Percentiles rank a stretch among this genome's conserved stretches.
Conservation (phyloP, 2,113 vertebrate genomes). For the Hiodon alosoides region DNA sequence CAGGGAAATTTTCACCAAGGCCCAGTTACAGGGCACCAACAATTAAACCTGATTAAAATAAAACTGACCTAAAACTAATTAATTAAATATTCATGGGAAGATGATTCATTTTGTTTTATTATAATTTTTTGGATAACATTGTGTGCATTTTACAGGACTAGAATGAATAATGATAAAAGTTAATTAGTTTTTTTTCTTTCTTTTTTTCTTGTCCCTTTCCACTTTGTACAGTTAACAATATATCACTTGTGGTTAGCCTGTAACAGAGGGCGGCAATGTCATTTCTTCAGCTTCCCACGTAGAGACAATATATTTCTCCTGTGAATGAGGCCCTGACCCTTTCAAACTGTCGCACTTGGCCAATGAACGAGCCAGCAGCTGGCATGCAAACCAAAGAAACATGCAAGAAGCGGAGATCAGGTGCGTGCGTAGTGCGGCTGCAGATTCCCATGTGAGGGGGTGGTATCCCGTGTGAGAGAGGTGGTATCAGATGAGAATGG, state of each 20-base stretch:
- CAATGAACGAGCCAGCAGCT: not conserved
- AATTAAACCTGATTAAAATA: not conserved
- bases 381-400: not conserved
- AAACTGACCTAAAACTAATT: not conserved
- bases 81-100: constrained; percentile 3
- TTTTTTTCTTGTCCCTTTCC: too few relatives aligned
- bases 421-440: too few relatives aligned
- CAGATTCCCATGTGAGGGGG: too few relatives aligned
- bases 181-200: too few relatives aligned
- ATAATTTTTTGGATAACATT: constrained; percentile 9
- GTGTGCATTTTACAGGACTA: not conserved
- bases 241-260: too few relatives aligned
- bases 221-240: too few relatives aligned
- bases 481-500: too few relatives aligned
- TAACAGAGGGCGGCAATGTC: too few relatives aligned
- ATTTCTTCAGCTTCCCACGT: too few relatives aligned
- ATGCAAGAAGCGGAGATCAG: not conserved
- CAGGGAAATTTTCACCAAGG: not conserved
- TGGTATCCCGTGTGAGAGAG: too few relatives aligned
- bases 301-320: too few relatives aligned
- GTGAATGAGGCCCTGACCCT: not conserved
- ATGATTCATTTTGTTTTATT: constrained; percentile 1
- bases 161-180: constrained; percentile 4
- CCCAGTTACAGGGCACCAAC: not conserved
- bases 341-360: constrained; percentile 1